phyloP scores from a whole-genome alignment of 2,113 vertebrate species.

The Gambusia affinis region DNA sequence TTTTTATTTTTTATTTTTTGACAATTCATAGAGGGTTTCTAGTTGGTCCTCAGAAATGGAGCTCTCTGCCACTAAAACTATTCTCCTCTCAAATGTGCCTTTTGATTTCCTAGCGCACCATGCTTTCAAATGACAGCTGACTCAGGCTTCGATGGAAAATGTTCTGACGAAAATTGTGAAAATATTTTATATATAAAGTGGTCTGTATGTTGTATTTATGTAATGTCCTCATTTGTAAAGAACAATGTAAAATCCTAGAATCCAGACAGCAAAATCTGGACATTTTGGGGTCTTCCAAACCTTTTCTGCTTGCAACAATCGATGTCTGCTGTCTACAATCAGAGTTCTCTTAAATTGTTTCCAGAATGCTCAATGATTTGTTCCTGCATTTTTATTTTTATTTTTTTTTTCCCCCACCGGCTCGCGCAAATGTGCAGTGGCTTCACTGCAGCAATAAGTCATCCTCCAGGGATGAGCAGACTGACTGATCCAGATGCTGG shows the following conservation, averaged over 20 bases:
- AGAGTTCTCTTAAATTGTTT: neutral
- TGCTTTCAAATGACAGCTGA: slow-evolving; percentile 1
- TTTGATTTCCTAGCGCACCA: slow-evolving; percentile 49
- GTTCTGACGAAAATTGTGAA: slow-evolving; percentile 24
- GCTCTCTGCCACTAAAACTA: slow-evolving; percentile 24
- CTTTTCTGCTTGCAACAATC: slow-evolving; percentile 25
- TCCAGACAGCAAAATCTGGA: slow-evolving; percentile 32
- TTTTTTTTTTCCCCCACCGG: too few species aligned
- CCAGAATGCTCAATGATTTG: neutral
- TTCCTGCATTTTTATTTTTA: neutral
- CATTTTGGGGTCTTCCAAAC: slow-evolving; percentile 18
- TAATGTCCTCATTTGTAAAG: neutral
- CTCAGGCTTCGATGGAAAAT: slow-evolving; percentile 10
- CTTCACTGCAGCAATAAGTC: slow-evolving; percentile 54
- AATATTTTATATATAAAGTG: slow-evolving; percentile 44
- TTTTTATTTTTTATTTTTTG: slow-evolving; percentile 3
- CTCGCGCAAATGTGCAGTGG: slow-evolving; percentile 25
- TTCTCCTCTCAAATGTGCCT: slow-evolving; percentile 64
- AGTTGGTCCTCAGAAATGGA: slow-evolving; percentile 30
- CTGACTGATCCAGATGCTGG: slow-evolving; percentile 32
- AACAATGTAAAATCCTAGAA: slow-evolving; percentile 26
- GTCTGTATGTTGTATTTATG: slow-evolving; percentile 23
- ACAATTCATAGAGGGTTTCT: slow-evolving; percentile 31
- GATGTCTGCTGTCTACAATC: slow-evolving; percentile 40
- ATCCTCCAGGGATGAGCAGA: neutral